A percentile compares a stretch with the other conserved stretches of the same genome.
Evolutionary conservation across 1,140 invertebrate species (phyloP).

Genomic region (Dryas iulia): DNA sequence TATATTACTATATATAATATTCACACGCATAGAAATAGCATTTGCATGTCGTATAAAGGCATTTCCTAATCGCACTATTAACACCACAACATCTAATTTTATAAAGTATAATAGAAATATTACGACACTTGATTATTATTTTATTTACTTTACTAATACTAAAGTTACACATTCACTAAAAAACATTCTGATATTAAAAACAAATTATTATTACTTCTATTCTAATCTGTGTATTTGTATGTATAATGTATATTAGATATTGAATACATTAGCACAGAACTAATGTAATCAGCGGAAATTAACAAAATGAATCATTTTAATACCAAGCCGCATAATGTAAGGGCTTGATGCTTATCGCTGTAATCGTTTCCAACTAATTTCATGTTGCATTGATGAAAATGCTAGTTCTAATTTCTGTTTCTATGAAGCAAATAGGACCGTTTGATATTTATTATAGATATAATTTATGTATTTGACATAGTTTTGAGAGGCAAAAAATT

Average conservation of each 20-base stretch:
- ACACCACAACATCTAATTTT: too few species aligned
- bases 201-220: not conserved
- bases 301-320: slow-evolving; percentile 34
- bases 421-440: not conserved
- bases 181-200: not conserved
- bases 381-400: slow-evolving; percentile 26
- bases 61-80: too few species aligned
- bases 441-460: not conserved
- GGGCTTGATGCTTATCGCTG: slow-evolving; percentile 47
- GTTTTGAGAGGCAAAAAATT: too few species aligned
- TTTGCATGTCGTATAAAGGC: too few species aligned
- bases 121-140: too few species aligned
- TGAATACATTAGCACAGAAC: not conserved
- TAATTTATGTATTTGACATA: not conserved
- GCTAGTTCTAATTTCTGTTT: slow-evolving; percentile 11
- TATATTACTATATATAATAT: too few species aligned
- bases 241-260: not conserved
- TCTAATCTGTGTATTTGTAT: not conserved
- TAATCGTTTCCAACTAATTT: slow-evolving; percentile 50
- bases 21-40: too few species aligned
- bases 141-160: too few species aligned
- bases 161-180: too few species aligned
- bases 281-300: slow-evolving; percentile 28
- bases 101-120: too few species aligned
- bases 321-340: slow-evolving; percentile 29